Base-by-base conservation (phyloP, 2,888 invertebrate species). In the Alloscopus bannaensis region DNA sequence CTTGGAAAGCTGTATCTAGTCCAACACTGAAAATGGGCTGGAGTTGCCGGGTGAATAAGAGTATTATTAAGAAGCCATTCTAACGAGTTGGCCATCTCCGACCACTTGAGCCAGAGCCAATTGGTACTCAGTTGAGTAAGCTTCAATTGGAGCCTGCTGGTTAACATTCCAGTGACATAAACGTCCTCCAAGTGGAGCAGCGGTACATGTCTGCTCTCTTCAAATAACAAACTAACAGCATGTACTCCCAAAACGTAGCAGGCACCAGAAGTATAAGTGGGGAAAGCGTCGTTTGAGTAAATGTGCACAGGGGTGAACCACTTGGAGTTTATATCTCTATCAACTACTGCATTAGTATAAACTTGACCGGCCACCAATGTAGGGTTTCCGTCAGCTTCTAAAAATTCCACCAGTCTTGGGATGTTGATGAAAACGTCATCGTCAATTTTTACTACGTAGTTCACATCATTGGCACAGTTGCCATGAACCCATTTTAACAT, bases 181-280 rank as follows among this genome's bases (percentile, higher is more conserved):
- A 88, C 87, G 69, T 88, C 88, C 81, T 88, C 88, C 75, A 88
- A 69, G 65, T 87, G 87, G 68, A 88, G 86, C 20, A 87, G 83
- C 2, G 86, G 87, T 2, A 84, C 84, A 20, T 71, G 60, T 6
- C 86, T 29, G 31, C 87, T 86, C 8, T 84, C 84, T 20, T 84
- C 76, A 31, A 87, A 86, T 16, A 88, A 84, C 59, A 83, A 79
- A 18, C 80, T 62, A 3, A 86, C 82, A 16, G 87, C 83, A 20
- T 86, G 85, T 22, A 82, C 70, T 8, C 87, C 87, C 52, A 88
- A 76, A 11, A 87, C 86, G 81, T 88, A 88, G 16, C 85, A 87
- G 13, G 88, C 87, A 0, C 88, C 88, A 2, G 87, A 87, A 16
- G 87, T 80, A 79, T 88, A 88, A 72, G 86, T 84, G 3, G 88